Conservation (phyloP, 2,113 vertebrate species). For the Pionites leucogaster region DNA sequence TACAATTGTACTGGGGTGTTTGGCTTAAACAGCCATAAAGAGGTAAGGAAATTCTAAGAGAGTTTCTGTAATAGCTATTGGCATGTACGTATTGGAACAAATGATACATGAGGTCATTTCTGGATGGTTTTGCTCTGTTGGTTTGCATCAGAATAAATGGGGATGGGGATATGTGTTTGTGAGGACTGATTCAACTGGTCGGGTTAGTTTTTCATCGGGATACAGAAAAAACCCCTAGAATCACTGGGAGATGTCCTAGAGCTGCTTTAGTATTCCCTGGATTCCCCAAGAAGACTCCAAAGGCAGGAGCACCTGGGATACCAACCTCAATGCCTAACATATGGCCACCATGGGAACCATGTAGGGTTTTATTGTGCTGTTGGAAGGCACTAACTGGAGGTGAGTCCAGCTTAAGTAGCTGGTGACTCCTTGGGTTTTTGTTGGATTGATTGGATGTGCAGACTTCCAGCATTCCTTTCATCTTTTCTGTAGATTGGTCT, state of each 20-base stretch:
- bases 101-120: neutral
- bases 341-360: accelerated
- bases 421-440: neutral
- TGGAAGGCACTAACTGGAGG: neutral
- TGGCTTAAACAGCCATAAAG: neutral
- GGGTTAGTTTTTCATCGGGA: neutral
- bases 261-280: neutral
- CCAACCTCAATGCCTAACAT: neutral
- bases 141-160: neutral
- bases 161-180: neutral
- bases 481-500: neutral
- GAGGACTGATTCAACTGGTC: neutral
- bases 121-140: neutral
- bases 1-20: neutral
- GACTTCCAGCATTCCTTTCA: neutral
- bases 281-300: neutral
- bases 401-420: neutral
- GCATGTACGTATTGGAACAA: neutral
- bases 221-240: neutral
- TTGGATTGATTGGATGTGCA: too few species aligned
- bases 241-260: neutral
- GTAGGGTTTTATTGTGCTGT: neutral
- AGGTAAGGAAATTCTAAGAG: neutral
- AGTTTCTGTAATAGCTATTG: neutral
- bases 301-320: neutral